These are phyloP conservation scores for Lutraria lutraria DNA, from an alignment of 2,888 invertebrate species.

Conservation along the genomic window DNA sequence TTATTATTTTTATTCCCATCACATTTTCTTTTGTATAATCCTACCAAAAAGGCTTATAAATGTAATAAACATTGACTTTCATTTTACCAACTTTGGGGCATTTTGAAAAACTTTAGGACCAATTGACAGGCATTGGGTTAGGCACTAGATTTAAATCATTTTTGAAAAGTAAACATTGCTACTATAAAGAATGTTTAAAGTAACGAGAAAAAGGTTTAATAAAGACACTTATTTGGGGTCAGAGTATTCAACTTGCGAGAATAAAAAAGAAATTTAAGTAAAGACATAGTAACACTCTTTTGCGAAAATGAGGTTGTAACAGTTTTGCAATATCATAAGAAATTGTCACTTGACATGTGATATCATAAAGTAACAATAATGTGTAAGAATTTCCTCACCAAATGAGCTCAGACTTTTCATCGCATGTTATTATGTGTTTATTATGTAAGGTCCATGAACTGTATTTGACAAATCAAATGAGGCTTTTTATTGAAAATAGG, in stretches of 20 bases:
- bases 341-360: constrained; percentile 25
- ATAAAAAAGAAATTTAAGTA: not conserved
- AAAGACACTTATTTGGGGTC: not conserved
- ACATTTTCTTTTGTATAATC: no score
- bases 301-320: not conserved
- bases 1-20: no score
- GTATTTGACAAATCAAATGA: not conserved
- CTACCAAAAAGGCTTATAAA: not conserved
- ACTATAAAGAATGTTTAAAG: not conserved
- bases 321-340: not conserved
- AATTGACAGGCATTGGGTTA: not conserved
- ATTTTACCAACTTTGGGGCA: not conserved
- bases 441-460: constrained; percentile 15
- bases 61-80: not conserved
- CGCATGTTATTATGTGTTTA: constrained; percentile 16
- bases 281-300: not conserved
- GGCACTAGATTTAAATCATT: not conserved
- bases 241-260: not conserved
- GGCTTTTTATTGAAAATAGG: not conserved
- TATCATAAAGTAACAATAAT: constrained; percentile 21
- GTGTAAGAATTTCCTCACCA: not conserved
- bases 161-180: not conserved
- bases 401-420: not conserved
- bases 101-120: not conserved
- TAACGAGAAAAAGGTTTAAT: constrained; percentile 3